Conservation (phyloP, 1,140 invertebrate genomes). For the Heterodera schachtii region DNA sequence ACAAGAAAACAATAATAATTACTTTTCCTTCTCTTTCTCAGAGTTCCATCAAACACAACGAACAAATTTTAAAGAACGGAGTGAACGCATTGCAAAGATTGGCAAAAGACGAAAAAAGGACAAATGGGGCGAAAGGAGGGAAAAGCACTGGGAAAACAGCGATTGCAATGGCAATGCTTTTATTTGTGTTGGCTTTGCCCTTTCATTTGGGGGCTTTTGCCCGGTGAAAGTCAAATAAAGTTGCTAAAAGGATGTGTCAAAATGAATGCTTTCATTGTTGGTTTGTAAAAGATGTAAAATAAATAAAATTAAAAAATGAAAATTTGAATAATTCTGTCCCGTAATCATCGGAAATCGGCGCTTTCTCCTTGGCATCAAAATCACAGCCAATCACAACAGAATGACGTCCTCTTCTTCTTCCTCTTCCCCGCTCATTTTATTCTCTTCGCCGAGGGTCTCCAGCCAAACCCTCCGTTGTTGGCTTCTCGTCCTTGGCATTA, state of each 20-base stretch:
- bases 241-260: no score
- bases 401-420: neutral
- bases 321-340: no score
- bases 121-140: neutral
- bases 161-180: neutral
- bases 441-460: neutral
- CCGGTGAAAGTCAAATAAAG: neutral
- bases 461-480: neutral
- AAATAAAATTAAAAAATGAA: no score
- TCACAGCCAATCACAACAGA: neutral
- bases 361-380: no score
- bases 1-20: no score
- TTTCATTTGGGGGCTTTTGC: neutral
- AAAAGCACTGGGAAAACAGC: neutral
- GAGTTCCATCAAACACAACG: slow-evolving; percentile 23
- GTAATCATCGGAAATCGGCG: no score
- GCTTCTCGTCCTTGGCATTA: neutral
- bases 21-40: neutral
- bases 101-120: neutral
- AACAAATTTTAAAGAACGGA: slow-evolving; percentile 8
- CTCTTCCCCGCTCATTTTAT: neutral
- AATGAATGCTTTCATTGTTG: no score
- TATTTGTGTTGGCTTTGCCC: neutral
- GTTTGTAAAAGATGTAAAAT: no score
- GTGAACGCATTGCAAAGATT: slow-evolving; percentile 21